A percentile compares a stretch with the other conserved stretches of the same genome.
phyloP scores from a whole-genome alignment of 2,888 invertebrate genomes.

The Nasonovia ribisnigri region DNA sequence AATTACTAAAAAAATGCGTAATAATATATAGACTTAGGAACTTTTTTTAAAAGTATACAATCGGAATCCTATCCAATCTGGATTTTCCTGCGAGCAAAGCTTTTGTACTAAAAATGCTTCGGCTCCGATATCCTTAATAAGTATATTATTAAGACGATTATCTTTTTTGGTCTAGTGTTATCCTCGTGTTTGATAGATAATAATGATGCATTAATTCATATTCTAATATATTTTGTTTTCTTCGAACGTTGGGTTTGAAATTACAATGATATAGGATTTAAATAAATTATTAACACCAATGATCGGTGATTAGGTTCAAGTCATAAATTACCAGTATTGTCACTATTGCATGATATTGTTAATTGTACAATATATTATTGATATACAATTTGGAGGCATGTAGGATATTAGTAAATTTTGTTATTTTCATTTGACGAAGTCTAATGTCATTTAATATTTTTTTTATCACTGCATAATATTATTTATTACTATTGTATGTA shows the following conservation, averaged over 20 bases:
- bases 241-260: background rate
- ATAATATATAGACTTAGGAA: background rate
- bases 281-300: background rate
- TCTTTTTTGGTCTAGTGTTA: background rate
- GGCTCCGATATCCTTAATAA: background rate
- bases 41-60: background rate
- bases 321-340: background rate
- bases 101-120: background rate
- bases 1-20: background rate
- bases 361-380: background rate
- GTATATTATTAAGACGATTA: background rate
- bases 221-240: background rate
- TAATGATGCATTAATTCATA: background rate
- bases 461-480: background rate
- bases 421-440: background rate
- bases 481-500: background rate
- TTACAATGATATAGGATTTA: too few species aligned
- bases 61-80: background rate
- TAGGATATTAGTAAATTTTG: background rate
- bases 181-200: background rate
- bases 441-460: background rate
- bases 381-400: background rate
- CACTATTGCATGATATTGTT: background rate
- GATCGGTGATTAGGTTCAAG: background rate
- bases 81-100: background rate